A percentile compares a stretch with the other conserved stretches of the same genome.
Conservation (phyloP, 1,140 invertebrate genomes). For the Pseudomyrmex dendroicus region DNA sequence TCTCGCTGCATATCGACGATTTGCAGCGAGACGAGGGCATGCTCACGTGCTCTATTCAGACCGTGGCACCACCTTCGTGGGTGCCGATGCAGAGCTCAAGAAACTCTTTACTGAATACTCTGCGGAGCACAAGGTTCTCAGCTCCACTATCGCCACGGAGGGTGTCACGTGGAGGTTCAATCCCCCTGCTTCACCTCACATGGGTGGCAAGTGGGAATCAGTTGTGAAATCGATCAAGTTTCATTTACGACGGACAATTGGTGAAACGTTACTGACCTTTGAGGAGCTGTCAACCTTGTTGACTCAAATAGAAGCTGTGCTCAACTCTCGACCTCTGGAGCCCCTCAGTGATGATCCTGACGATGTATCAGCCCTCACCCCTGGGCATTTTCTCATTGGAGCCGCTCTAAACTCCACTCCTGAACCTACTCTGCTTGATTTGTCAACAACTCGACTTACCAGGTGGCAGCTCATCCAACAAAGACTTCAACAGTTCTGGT, state of each 20-base stretch:
- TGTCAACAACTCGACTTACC: background rate
- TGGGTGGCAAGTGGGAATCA: constrained; percentile 55
- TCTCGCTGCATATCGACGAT: background rate
- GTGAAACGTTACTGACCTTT: constrained; percentile 55
- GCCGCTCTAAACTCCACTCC: constrained; percentile 43
- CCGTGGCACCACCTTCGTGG: background rate
- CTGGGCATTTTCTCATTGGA: constrained; percentile 71
- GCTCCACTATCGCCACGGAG: background rate
- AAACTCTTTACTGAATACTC: background rate
- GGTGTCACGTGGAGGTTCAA: constrained; percentile 46
- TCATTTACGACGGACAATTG: constrained; percentile 59
- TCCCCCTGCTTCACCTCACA: constrained; percentile 31
- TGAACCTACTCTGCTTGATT: constrained; percentile 14
- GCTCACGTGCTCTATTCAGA: background rate
- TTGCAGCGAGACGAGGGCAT: background rate
- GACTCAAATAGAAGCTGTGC: constrained; percentile 57
- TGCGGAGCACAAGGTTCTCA: background rate
- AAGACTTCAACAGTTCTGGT: background rate
- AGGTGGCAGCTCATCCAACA: background rate
- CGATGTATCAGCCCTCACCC: constrained; percentile 56
- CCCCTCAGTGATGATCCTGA: constrained; percentile 33
- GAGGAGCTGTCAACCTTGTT: constrained; percentile 1
- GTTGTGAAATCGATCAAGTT: constrained; percentile 74
- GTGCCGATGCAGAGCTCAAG: background rate
- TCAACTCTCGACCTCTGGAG: constrained; percentile 30